Percentiles rank a stretch among this genome's conserved stretches.
These are phyloP conservation scores for Lucifuga dentata DNA, from an alignment of 2,113 vertebrate genomes.

Conservation along the genomic window DNA sequence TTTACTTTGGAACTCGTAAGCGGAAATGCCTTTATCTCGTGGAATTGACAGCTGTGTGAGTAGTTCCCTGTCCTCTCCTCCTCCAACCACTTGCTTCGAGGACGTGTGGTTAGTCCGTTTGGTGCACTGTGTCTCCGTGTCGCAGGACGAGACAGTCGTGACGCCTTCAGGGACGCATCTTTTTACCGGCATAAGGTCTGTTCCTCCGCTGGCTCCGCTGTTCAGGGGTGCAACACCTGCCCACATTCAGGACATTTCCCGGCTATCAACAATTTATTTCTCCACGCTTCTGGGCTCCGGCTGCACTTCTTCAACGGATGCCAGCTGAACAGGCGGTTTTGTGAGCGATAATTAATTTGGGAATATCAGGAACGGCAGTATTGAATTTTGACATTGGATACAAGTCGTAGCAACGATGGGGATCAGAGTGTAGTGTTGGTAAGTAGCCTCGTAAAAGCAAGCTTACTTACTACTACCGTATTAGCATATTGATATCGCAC, in stretches of 20 bases:
- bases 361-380: conserved; percentile 40
- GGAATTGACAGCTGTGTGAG: conserved; percentile 28
- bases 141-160: conserved; percentile 60
- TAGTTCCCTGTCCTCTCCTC: conserved; percentile 43
- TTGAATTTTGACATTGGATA: conserved; percentile 57
- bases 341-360: conserved; percentile 23
- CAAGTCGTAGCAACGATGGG: conserved; percentile 63
- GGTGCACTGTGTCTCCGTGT: conserved; percentile 49
- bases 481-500: conserved; percentile 45
- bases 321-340: conserved; percentile 24
- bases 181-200: conserved; percentile 5
- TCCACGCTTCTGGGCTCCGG: conserved; percentile 35
- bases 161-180: conserved; percentile 59
- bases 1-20: conserved; percentile 43
- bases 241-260: conserved; percentile 17
- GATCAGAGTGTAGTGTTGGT: conserved; percentile 72
- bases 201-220: conserved; percentile 1
- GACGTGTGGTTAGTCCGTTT: conserved; percentile 52
- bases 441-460: conserved; percentile 34
- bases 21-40: conserved; percentile 8
- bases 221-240: conserved; percentile 6
- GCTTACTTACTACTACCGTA: conserved; percentile 19
- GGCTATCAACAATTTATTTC: background rate
- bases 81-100: conserved; percentile 41
- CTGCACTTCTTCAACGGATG: conserved; percentile 42